Evolutionary conservation across 2,113 vertebrate species (phyloP).

Genomic region (Barnardius zonarius): DNA sequence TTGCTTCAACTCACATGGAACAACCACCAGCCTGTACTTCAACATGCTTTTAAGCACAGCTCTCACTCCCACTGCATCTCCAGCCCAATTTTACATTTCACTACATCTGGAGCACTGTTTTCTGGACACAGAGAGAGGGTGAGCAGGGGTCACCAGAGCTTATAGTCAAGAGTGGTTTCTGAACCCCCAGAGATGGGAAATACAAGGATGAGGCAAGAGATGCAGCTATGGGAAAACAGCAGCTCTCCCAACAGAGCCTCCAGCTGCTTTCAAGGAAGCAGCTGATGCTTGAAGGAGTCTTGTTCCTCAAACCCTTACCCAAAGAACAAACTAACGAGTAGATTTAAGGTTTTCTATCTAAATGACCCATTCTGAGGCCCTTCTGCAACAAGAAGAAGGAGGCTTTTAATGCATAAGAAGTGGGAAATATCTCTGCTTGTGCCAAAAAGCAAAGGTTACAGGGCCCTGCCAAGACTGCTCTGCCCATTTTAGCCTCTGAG

Average conservation of each 20-base stretch:
- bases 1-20: neutral
- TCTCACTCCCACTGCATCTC: neutral
- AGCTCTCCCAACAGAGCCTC: neutral
- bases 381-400: neutral
- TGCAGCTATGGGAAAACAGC: neutral
- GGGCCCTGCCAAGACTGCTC: neutral
- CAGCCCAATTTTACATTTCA: neutral
- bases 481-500: neutral
- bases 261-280: neutral
- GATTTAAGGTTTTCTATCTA: neutral
- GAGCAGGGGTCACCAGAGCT: neutral
- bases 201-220: neutral
- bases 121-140: neutral
- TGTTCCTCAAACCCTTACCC: neutral
- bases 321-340: neutral
- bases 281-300: neutral
- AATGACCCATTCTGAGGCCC: neutral
- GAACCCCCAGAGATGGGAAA: neutral
- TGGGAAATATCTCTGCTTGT: neutral
- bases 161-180: neutral
- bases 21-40: neutral
- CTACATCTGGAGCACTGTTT: neutral
- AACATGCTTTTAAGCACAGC: neutral
- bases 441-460: conserved; percentile 30
- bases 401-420: neutral